phyloP scores from a whole-genome alignment of 92 coral and sea anemone genomes.

The Epizoanthus rinbou region DNA sequence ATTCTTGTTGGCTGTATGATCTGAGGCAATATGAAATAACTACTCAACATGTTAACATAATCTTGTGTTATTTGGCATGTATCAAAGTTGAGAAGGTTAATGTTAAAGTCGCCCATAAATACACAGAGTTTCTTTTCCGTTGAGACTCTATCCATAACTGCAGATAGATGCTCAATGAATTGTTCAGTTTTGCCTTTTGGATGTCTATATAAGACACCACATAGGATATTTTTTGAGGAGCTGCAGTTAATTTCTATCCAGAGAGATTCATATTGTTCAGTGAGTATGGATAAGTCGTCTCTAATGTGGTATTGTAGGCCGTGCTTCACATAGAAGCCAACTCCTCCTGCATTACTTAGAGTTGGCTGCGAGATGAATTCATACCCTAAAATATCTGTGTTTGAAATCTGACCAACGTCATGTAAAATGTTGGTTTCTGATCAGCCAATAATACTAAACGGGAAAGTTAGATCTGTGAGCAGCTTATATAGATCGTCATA shows the following conservation, averaged over 20 bases:
- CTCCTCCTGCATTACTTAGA: too few species aligned
- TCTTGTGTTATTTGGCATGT: conserved; percentile 16
- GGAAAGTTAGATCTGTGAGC: conserved; percentile 9
- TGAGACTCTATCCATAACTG: too few species aligned
- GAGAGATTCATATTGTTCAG: too few species aligned
- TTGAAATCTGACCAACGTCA: neutral
- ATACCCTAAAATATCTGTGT: conserved; percentile 6
- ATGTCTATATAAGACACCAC: conserved; percentile 37
- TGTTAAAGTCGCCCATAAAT: conserved; percentile 30
- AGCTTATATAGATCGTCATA: conserved; percentile 17
- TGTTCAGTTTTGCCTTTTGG: conserved; percentile 19
- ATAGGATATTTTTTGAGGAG: too few species aligned
- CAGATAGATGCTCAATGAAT: conserved; percentile 18
- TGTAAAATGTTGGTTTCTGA: conserved; percentile 20
- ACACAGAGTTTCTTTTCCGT: conserved; percentile 6
- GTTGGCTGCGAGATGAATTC: too few species aligned
- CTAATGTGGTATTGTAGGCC: too few species aligned
- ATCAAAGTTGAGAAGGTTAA: conserved; percentile 16
- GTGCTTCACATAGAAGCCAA: too few species aligned
- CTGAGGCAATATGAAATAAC: conserved; percentile 6
- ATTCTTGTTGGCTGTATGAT: conserved; percentile 27
- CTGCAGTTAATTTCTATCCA: too few species aligned
- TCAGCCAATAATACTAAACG: conserved; percentile 26
- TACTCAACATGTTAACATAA: neutral
- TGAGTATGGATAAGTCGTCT: too few species aligned